Percentiles rank a stretch among this genome's conserved stretches.
phyloP scores from a whole-genome alignment of 2,888 invertebrate species.

The Acanthacorydalis orientalis region DNA sequence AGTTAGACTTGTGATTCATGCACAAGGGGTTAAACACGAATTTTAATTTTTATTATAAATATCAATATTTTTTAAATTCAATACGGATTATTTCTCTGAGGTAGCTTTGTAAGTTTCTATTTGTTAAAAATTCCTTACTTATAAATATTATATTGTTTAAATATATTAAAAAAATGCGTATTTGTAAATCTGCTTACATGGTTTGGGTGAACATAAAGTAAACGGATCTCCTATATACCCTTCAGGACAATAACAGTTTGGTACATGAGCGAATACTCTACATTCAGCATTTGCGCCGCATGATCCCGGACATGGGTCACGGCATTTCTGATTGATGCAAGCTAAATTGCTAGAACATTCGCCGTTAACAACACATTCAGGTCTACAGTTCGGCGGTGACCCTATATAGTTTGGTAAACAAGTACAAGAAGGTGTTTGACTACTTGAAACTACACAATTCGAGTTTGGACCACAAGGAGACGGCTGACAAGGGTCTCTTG shows the following conservation, averaged over 20 bases:
- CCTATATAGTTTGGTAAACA: slow-evolving; percentile 59
- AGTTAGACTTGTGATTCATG: too few relatives aligned
- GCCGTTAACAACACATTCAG: slow-evolving; percentile 56
- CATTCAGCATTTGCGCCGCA: slow-evolving; percentile 57
- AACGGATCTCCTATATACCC: slow-evolving; percentile 53
- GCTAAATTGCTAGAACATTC: slow-evolving; percentile 52
- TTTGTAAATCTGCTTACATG: slow-evolving; percentile 30
- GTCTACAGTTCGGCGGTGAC: slow-evolving; percentile 49
- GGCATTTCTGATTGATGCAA: slow-evolving; percentile 53
- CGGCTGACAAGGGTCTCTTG: slow-evolving; percentile 43
- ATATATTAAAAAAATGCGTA: neutral
- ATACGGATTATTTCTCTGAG: too few relatives aligned
- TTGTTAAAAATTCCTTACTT: too few relatives aligned
- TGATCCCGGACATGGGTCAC: slow-evolving; percentile 57
- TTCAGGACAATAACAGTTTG: slow-evolving; percentile 52
- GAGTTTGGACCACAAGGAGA: slow-evolving; percentile 52
- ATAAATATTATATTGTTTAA: too few relatives aligned
- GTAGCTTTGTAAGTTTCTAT: too few relatives aligned
- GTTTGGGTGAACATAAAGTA: slow-evolving; percentile 33
- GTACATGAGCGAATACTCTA: slow-evolving; percentile 56
- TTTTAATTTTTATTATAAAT: too few relatives aligned
- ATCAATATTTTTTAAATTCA: too few relatives aligned
- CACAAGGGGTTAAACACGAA: too few relatives aligned
- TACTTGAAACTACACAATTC: slow-evolving; percentile 30
- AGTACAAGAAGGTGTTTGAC: slow-evolving; percentile 45